Base-by-base conservation (phyloP, 53 echinoderm and acorn worm species). In the Apostichopus leukothele region DNA sequence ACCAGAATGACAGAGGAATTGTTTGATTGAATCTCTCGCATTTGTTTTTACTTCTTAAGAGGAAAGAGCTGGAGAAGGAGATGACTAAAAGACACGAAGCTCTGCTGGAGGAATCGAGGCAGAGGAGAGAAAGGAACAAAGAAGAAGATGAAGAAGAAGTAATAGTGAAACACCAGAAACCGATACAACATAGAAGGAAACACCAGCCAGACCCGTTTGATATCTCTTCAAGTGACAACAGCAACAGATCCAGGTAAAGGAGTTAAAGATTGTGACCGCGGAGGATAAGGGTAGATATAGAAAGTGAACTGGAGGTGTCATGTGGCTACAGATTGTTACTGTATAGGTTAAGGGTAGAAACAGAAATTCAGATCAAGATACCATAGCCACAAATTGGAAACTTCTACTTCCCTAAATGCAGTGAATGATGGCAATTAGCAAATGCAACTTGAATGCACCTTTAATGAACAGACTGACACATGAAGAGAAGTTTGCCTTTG, bases 21-120 rank as follows among this genome's bases (percentile, higher is more conserved):
- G 2, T 57, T 10, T 57, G 57, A 5, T 5, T 57, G 7, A 7
- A 57, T 10, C 57, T 57, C 10, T 57, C 57, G 0, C 57, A 0
- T 57, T 57, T 57, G 39, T 39, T 39, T 57, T 57, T 57, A 57
- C 57, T 10, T 57, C 57, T 57, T 57, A 0, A 97, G 98, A 94
- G 93, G 67, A 92, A 80, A 86, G 95, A 98, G 86, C 86, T 98
- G 76, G 95, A 98, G 76, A 93, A 93, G 81, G 95, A 98, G 89
- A 91, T 98, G 66, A 77, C 59, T 50, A 94, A 90, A 75, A 90
- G 95, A 89, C 94, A 98, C 63, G 90, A 93, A 51, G 94, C 92
- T 7, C 87, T 96, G 90, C 94, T 91, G 60, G 98, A 98, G 63
- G 90, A 96, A 74, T 80, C 86, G 60, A 92, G 92, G 71, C 90